Base-by-base conservation (phyloP, 2,888 invertebrate genomes). In the Petrolisthes manimaculis region DNA sequence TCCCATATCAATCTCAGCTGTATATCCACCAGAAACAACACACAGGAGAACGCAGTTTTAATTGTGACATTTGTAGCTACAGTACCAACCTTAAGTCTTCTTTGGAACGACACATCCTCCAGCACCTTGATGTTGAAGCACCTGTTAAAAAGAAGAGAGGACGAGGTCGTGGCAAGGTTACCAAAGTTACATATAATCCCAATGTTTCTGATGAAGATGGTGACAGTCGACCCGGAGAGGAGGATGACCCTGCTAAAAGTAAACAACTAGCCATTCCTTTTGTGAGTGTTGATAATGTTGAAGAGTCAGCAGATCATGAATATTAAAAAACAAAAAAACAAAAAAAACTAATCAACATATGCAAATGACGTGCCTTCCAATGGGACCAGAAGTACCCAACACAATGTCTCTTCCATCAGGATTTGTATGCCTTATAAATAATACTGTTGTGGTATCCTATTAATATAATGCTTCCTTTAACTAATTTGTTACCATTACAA, bases 21-120 rank as follows among this genome's bases (percentile, higher is more conserved):
- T 89, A 91, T 51, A 81, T 91, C 18, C 91, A 91, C 83, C 84
- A 86, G 83, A 89, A 88, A 21, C 86, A 85, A 6, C 91, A 91
- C 85, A 91, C 91, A 6, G 91, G 91, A 21, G 91, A 91, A 61
- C 86, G 89, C 67, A 88, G 75, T 69, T 91, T 77, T 71, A 78
- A 69, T 69, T 90, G 91, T 79, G 89, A 91, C 69, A 86, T 88
- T 6, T 91, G 91, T 55, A 89, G 86, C 55, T 91, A 89, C 56
- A 79, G 89, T 81, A 91, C 91, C 14, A 89, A 91, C 77, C 80
- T 78, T 53, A 91, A 89, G 80, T 78, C 84, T 6, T 77, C 88
- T 54, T 81, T 91, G 3, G 84, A 86, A 71, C 86, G 77, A 24
- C 91, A 91, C 84, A 89, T 91, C 71, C 80, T 86, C 12, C 89